Percentiles rank a stretch among this genome's conserved stretches.
Conservation (phyloP, 1,140 invertebrate genomes). For the Brachionus plicatilis region DNA sequence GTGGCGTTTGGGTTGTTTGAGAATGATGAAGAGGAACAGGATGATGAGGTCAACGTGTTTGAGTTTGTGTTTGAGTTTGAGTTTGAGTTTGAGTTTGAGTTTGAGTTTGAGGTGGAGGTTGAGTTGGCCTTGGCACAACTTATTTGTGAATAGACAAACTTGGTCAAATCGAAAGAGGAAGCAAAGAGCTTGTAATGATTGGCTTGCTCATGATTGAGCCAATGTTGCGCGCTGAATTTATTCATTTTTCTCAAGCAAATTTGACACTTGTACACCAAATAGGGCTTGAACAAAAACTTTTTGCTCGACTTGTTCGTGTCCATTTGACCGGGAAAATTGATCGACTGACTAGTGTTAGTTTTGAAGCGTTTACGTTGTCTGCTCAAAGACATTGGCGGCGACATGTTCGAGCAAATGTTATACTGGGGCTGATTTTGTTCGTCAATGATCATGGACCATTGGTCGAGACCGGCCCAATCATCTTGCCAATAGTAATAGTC, state of each 20-base stretch:
- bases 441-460: background rate
- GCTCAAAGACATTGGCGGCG: background rate
- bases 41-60: too few species aligned
- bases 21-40: too few species aligned
- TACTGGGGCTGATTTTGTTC: background rate
- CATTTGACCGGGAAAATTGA: background rate
- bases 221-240: background rate
- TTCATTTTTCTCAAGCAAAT: constrained; percentile 19
- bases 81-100: too few species aligned
- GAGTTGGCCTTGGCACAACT: background rate
- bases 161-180: background rate
- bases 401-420: background rate
- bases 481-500: background rate
- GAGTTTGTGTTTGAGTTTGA: too few species aligned
- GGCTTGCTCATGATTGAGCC: background rate
- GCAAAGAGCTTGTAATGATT: background rate
- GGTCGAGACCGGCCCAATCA: background rate
- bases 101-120: too few species aligned
- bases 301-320: background rate
- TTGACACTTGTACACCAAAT: background rate
- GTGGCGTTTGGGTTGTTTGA: background rate
- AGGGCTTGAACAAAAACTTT: constrained; percentile 23
- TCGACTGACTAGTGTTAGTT: background rate
- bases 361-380: constrained; percentile 27
- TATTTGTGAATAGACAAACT: constrained; percentile 34